Percentiles rank a stretch among this genome's conserved stretches.
Conservation (phyloP, 2,888 invertebrate species). For the Eurois occulta region DNA sequence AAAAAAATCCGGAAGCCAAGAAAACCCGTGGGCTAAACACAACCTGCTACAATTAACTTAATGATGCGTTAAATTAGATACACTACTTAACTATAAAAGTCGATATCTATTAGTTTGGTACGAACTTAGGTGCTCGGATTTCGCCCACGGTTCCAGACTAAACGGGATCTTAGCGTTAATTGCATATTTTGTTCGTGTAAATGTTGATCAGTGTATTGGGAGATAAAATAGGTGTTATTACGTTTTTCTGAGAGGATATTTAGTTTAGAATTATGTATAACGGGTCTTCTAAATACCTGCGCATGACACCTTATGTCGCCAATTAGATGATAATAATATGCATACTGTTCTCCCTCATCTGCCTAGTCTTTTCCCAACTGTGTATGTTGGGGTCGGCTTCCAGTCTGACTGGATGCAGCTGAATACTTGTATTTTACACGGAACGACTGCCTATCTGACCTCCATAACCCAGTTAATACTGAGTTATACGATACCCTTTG, state of each 20-base stretch:
- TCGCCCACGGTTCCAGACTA: constrained; percentile 62
- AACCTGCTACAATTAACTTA: constrained; percentile 62
- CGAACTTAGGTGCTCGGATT: constrained; percentile 60
- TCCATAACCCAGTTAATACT: too few species aligned
- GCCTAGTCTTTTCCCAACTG: too few species aligned
- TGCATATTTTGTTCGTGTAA: constrained; percentile 58
- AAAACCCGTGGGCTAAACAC: constrained; percentile 50
- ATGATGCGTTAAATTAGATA: constrained; percentile 67
- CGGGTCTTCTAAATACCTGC: constrained; percentile 1
- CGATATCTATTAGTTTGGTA: constrained; percentile 60
- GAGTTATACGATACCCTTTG: too few species aligned
- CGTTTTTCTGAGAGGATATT: constrained; percentile 30
- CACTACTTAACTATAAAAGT: constrained; percentile 63
- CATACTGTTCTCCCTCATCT: too few species aligned
- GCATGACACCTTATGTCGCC: too few species aligned
- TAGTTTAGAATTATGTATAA: constrained; percentile 28
- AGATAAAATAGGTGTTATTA: constrained; percentile 51
- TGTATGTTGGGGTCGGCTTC: too few species aligned
- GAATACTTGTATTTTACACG: too few species aligned
- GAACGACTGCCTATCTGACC: too few species aligned
- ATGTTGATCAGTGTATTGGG: constrained; percentile 58
- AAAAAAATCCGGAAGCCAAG: constrained; percentile 45
- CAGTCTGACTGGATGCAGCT: too few species aligned
- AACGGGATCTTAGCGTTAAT: constrained; percentile 62
- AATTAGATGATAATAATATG: too few species aligned